Base-by-base conservation (phyloP, 1,140 invertebrate genomes). In the Drosophila kohkoa region DNA sequence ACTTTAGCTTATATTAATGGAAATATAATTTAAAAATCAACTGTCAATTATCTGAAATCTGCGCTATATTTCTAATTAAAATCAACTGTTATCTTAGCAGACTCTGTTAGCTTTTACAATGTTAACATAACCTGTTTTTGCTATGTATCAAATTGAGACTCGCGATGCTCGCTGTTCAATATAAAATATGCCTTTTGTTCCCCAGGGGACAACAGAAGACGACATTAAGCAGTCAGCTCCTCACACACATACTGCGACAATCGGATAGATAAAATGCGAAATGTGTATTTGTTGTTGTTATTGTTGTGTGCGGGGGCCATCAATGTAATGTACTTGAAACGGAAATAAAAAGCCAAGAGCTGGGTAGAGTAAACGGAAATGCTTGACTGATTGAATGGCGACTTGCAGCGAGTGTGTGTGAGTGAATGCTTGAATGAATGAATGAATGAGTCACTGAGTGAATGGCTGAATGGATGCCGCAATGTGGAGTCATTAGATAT, bases 401-500 rank as follows among this genome's bases (percentile, higher is more conserved):
- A 59, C 62, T 66, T 85, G 74, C 59, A 83, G 28, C 74, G 80
- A 82, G 52, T 74, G 57, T 58, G 57, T 58, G 13, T 67, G 68
- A 72, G 48, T 72, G 82, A 75, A 43, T 73, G 32, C 32, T 8
- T 2, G 72, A 86, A 65, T 82, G 81, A 78, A 41, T 59, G 57
- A 54, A n/a, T 71, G 75, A 41, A 4, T 77, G 69, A 82, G 49
- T 77, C 43, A 68, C 7, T 66, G 78, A 62, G 43, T 65, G 65
- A 71, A 55, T 82, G 64, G 38, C 59, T 32, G 57, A 74, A 62
- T 74, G 65, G 38, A 38, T 60, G 64, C 64, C 70, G 72, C 71
- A 78, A 70, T 75, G 72, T 57, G 68, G 77, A 70, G 74, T 88
- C 83, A 87, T 87, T 87, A 87, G 83, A 80, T 82, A 87, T 87